phyloP scores from a whole-genome alignment of 2,888 invertebrate genomes.

The Melanostoma scalare region DNA sequence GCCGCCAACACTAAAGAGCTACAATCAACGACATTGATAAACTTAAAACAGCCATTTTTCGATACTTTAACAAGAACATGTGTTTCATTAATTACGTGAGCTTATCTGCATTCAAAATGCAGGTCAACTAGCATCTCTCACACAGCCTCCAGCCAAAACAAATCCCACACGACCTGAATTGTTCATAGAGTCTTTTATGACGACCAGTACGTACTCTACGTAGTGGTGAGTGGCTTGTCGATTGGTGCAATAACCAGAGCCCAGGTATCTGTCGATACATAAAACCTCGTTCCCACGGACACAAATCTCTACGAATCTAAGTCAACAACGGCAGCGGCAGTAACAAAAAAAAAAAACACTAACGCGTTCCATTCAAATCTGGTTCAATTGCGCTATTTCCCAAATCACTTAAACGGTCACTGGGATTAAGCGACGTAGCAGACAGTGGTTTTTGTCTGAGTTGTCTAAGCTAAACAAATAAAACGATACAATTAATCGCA shows the following conservation, averaged over 20 bases:
- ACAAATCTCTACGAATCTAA: slow-evolving; percentile 31
- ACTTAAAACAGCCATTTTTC: slow-evolving; percentile 1
- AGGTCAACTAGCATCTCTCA: slow-evolving; percentile 56
- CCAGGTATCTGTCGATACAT: slow-evolving; percentile 46
- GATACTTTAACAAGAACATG: slow-evolving; percentile 36
- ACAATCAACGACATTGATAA: slow-evolving; percentile 1
- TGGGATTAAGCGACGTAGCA: slow-evolving; percentile 23
- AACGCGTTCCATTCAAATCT: slow-evolving; percentile 63
- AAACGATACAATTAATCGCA: slow-evolving; percentile 28
- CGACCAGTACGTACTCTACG: slow-evolving; percentile 9
- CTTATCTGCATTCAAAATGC: slow-evolving; percentile 66
- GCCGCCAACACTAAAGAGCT: background rate
- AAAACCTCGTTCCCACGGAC: slow-evolving; percentile 65
- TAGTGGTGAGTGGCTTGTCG: background rate
- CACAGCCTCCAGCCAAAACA: slow-evolving; percentile 18
- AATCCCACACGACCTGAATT: slow-evolving; percentile 63
- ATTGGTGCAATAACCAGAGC: slow-evolving; percentile 46
- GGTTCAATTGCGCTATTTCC: slow-evolving; percentile 67
- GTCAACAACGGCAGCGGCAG: slow-evolving; percentile 8
- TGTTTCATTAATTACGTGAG: slow-evolving; percentile 65
- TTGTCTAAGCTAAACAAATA: background rate
- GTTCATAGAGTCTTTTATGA: slow-evolving; percentile 43
- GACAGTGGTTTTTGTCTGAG: background rate
- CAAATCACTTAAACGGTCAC: slow-evolving; percentile 63
- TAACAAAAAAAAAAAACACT: slow-evolving; percentile 19